Conservation (phyloP, 2,797 vertebrate species). For the Pseudochirops corinnae region DNA sequence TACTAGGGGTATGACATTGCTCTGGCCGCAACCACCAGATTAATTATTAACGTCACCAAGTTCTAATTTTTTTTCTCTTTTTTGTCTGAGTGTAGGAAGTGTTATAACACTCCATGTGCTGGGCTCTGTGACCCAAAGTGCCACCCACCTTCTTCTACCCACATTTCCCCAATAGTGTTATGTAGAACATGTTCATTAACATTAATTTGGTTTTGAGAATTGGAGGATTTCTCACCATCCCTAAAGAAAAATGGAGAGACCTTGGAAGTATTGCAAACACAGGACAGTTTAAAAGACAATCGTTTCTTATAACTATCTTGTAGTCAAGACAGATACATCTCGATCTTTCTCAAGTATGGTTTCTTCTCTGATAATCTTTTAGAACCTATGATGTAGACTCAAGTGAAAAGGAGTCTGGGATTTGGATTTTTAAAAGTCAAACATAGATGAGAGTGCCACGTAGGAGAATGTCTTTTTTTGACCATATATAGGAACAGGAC, state of each 20-base stretch:
- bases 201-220: not conserved
- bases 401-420: not conserved
- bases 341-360: constrained; percentile 16
- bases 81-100: constrained; percentile 9
- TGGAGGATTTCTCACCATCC: not conserved
- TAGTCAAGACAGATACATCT: not conserved
- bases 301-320: not conserved
- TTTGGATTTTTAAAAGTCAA: constrained; percentile 11
- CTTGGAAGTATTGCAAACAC: not conserved
- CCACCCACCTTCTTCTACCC: constrained; percentile 2
- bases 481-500: not conserved
- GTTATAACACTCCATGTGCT: not conserved
- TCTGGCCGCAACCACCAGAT: not conserved
- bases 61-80: not conserved
- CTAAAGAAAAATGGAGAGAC: not conserved
- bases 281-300: not conserved
- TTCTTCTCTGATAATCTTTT: constrained; percentile 29
- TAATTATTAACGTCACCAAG: not conserved
- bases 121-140: not conserved
- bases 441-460: not conserved
- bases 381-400: not conserved
- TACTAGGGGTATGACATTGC: not conserved
- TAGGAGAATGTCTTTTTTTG: not conserved
- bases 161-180: not conserved
- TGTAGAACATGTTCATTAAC: not conserved